Conservation (phyloP, 2,888 invertebrate species). For the Lycaena phlaeas region DNA sequence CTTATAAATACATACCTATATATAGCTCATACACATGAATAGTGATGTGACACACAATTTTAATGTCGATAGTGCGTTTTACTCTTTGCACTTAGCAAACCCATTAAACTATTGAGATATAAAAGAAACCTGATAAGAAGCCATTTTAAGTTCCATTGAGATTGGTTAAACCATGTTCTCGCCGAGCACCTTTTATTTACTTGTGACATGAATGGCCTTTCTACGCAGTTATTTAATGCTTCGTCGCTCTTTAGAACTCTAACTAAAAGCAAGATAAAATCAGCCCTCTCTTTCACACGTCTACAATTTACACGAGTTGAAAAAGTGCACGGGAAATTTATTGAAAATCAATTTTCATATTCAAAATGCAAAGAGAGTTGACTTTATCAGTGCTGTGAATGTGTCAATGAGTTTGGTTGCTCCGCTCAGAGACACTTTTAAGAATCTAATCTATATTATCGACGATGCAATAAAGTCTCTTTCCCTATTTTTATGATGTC, state of each 20-base stretch:
- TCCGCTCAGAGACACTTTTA: too few relatives aligned
- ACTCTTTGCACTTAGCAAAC: conserved; percentile 11
- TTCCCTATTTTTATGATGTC: too few relatives aligned
- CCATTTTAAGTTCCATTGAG: conserved; percentile 8
- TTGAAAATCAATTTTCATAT: conserved; percentile 11
- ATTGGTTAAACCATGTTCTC: conserved; percentile 12
- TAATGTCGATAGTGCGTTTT: not conserved
- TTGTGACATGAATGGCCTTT: conserved; percentile 39
- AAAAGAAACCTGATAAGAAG: conserved; percentile 8
- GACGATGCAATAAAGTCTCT: too few relatives aligned
- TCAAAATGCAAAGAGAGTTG: not conserved
- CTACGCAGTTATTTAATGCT: conserved; percentile 54
- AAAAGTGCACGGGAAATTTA: conserved; percentile 20
- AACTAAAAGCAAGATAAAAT: conserved; percentile 39
- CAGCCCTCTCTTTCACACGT: conserved; percentile 35
- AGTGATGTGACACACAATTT: not conserved
- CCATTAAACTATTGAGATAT: conserved; percentile 11
- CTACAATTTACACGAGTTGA: conserved; percentile 24
- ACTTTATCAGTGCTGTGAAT: not conserved
- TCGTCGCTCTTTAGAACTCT: conserved; percentile 43
- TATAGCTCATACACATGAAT: not conserved
- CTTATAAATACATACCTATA: too few relatives aligned
- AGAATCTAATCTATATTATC: too few relatives aligned
- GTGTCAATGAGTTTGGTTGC: too few relatives aligned
- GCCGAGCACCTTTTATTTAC: conserved; percentile 24